phyloP scores from a whole-genome alignment of 1,140 invertebrate species.

The Drosophila pandora region DNA sequence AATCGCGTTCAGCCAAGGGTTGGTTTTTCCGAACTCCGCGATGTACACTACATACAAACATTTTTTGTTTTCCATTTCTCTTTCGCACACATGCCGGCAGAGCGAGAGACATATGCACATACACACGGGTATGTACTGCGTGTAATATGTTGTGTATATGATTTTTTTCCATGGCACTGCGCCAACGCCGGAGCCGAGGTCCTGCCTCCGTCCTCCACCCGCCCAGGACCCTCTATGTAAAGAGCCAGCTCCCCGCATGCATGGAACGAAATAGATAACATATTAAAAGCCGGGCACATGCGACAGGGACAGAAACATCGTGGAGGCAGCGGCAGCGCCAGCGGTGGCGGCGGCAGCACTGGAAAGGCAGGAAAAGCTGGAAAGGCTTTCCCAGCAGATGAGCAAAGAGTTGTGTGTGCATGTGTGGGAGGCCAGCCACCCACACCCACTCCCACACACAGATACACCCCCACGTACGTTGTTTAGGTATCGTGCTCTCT shows the following conservation, averaged over 20 bases:
- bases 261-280: slow-evolving; percentile 79
- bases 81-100: slow-evolving; percentile 69
- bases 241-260: slow-evolving; percentile 62
- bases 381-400: slow-evolving; percentile 50
- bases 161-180: slow-evolving; percentile 57
- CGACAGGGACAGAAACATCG: slow-evolving; percentile 60
- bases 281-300: slow-evolving; percentile 78
- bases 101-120: slow-evolving; percentile 45
- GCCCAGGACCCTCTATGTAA: slow-evolving; percentile 56
- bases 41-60: slow-evolving; percentile 44
- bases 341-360: slow-evolving; percentile 46
- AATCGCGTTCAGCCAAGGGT: slow-evolving; percentile 63
- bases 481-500: slow-evolving; percentile 36
- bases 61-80: slow-evolving; percentile 69
- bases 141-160: slow-evolving; percentile 80
- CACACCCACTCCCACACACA: slow-evolving; percentile 18
- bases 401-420: slow-evolving; percentile 71
- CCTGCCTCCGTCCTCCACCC: slow-evolving; percentile 13
- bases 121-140: slow-evolving; percentile 53
- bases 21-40: slow-evolving; percentile 74
- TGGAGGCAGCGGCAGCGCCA: slow-evolving; percentile 22
- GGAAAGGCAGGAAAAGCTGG: slow-evolving; percentile 50
- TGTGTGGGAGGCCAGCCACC: slow-evolving; percentile 34
- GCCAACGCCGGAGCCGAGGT: slow-evolving; percentile 37
- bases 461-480: slow-evolving; percentile 68